Percentiles rank a stretch among this genome's conserved stretches.
These are phyloP conservation scores for Acanthopleura granulata DNA, from an alignment of 2,888 invertebrate genomes.

Conservation along the genomic window DNA sequence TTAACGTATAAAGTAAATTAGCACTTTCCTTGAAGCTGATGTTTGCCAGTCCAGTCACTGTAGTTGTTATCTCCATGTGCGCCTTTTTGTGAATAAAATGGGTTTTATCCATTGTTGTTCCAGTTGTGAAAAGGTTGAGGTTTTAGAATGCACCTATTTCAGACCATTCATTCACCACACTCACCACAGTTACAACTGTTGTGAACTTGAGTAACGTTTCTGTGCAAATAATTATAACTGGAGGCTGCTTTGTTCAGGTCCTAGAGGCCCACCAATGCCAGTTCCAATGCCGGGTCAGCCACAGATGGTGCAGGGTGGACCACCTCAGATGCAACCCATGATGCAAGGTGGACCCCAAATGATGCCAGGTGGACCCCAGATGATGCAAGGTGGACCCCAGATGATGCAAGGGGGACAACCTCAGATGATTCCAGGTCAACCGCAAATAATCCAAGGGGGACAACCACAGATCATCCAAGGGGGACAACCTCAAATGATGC, in stretches of 20 bases:
- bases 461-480: not conserved
- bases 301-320: not conserved
- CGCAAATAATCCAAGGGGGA: not conserved
- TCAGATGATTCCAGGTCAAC: not conserved
- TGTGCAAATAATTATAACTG: no score
- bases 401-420: not conserved
- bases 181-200: no score
- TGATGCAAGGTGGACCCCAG: not conserved
- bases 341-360: not conserved
- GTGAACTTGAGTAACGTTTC: no score
- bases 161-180: no score
- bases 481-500: conserved; percentile 9
- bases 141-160: no score
- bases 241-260: not conserved
- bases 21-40: no score
- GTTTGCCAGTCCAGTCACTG: no score
- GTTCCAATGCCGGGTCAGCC: not conserved
- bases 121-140: no score
- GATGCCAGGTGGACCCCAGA: not conserved
- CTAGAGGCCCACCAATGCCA: conserved; percentile 1
- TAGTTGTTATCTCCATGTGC: no score
- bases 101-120: no score
- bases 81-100: no score
- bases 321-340: not conserved
- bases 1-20: no score